Evolutionary conservation across 2,113 vertebrate genomes (phyloP).

Genomic region (Petaurus breviceps): DNA sequence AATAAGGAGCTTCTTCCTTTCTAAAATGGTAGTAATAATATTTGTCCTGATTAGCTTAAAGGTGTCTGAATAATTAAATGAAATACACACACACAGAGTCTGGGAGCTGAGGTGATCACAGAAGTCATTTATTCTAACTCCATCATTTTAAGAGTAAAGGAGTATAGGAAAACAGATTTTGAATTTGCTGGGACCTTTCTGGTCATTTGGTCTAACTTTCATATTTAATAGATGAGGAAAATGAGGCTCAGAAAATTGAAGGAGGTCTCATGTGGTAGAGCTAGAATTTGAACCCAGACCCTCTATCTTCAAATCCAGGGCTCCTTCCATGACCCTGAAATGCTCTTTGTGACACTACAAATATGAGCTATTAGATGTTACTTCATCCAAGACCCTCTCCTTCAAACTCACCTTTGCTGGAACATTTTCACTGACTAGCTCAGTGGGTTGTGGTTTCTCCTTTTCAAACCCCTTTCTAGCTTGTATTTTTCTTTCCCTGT

Average conservation of each 20-base stretch:
- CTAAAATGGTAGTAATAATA: neutral
- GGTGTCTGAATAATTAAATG: conserved; percentile 25
- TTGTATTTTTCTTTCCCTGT: neutral
- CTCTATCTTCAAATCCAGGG: neutral
- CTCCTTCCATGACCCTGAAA: neutral
- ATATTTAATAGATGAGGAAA: neutral
- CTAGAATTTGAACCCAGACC: neutral
- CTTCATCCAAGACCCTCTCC: neutral
- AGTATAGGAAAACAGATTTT: neutral
- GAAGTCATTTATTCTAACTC: neutral
- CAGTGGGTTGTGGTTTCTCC: neutral
- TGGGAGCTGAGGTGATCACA: neutral
- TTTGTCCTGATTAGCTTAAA: neutral
- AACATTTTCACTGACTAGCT: neutral
- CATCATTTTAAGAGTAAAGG: neutral
- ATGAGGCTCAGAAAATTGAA: neutral
- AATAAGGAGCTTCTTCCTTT: neutral
- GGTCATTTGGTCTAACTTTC: neutral
- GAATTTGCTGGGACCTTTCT: neutral
- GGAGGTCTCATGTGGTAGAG: neutral
- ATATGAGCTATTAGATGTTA: neutral
- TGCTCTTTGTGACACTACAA: neutral
- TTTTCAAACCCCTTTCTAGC: neutral
- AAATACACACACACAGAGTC: neutral
- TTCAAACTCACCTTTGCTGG: neutral